A percentile compares a stretch with the other conserved stretches of the same genome.
These are phyloP conservation scores for Drosophila funebris DNA, from an alignment of 1,140 invertebrate species.

Conservation along the genomic window DNA sequence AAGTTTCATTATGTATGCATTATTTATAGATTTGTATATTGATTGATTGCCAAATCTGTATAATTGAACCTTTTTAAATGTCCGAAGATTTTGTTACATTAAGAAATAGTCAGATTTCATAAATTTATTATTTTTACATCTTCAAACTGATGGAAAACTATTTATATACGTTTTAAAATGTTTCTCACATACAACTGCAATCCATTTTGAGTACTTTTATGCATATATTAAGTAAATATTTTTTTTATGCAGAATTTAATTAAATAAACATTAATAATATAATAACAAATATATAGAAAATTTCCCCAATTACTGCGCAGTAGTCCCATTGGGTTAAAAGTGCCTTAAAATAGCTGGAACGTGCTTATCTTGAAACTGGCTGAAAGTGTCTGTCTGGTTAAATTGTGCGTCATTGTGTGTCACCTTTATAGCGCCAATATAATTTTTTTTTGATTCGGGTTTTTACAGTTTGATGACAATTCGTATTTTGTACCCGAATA, in stretches of 20 bases:
- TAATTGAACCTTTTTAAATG: no score
- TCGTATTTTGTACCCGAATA: background rate
- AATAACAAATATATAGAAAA: background rate
- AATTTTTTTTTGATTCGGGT: background rate
- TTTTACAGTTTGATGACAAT: background rate
- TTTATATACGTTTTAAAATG: no score
- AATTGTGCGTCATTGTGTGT: background rate
- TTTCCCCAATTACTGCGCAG: slow-evolving; percentile 2
- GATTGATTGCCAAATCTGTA: no score
- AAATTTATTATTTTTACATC: no score
- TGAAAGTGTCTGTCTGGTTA: background rate
- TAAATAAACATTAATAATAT: background rate
- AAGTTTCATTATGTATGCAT: no score
- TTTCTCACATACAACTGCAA: no score
- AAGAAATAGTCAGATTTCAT: no score
- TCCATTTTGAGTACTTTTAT: no score
- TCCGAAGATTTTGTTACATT: no score
- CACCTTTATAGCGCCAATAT: background rate
- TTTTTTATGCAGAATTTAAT: background rate
- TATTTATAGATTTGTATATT: no score
- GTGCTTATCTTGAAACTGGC: slow-evolving; percentile 1
- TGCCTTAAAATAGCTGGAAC: slow-evolving; percentile 1
- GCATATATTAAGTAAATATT: background rate
- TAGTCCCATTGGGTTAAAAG: background rate
- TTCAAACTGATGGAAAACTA: no score